A percentile compares a stretch with the other conserved stretches of the same genome.
These are phyloP conservation scores for Lasioglossum pauxillum DNA, from an alignment of 2,888 invertebrate genomes.

Conservation along the genomic window DNA sequence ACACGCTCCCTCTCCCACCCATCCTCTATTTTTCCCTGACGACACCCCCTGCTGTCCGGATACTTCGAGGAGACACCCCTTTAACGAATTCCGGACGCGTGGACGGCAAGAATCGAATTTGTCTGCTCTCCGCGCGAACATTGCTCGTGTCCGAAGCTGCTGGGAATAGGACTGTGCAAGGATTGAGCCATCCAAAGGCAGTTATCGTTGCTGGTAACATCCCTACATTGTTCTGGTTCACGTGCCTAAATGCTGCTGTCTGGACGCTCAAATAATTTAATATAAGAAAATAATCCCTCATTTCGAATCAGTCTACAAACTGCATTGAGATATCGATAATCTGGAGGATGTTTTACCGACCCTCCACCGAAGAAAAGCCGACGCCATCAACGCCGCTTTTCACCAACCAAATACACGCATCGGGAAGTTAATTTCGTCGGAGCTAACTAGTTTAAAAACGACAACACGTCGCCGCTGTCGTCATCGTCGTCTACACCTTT, in stretches of 20 bases:
- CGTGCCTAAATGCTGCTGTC: background rate
- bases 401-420: background rate
- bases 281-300: background rate
- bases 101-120: slow-evolving; percentile 11
- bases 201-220: background rate
- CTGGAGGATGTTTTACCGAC: background rate
- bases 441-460: slow-evolving; percentile 3
- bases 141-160: background rate
- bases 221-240: background rate
- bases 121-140: background rate
- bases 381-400: background rate
- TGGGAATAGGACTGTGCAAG: background rate
- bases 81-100: slow-evolving; percentile 1
- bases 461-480: background rate
- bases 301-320: background rate
- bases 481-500: background rate
- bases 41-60: slow-evolving; percentile 3
- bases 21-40: slow-evolving; percentile 14
- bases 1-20: background rate
- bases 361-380: background rate
- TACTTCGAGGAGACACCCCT: slow-evolving; percentile 40
- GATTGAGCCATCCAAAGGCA: background rate
- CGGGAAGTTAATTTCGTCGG: background rate
- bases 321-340: background rate
- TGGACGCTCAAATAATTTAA: background rate